These are phyloP conservation scores for Cyclophora albipunctata DNA, from an alignment of 2,888 invertebrate genomes.

Conservation along the genomic window DNA sequence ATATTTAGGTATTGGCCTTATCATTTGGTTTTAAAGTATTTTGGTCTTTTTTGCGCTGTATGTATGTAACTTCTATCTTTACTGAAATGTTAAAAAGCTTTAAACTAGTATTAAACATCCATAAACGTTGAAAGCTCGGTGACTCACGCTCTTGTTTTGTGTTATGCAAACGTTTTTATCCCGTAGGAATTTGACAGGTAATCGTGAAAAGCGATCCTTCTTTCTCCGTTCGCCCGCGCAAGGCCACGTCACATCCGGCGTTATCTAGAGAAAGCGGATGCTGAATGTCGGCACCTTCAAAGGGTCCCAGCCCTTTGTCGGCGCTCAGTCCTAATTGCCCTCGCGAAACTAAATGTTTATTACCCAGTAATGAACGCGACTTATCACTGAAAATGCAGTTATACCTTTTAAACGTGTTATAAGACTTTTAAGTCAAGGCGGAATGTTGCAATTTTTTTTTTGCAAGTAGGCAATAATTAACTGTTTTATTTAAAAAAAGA, in stretches of 20 bases:
- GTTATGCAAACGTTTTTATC: slow-evolving; percentile 45
- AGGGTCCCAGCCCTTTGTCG: slow-evolving; percentile 54
- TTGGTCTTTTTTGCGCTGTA: no score
- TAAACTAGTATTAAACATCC: not conserved
- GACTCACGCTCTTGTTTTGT: slow-evolving; percentile 37
- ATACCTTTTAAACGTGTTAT: slow-evolving; percentile 11
- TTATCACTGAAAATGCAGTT: slow-evolving; percentile 34
- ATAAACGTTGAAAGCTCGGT: slow-evolving; percentile 26
- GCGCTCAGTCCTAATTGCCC: slow-evolving; percentile 46
- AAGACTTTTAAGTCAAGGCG: slow-evolving; percentile 3
- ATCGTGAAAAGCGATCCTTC: slow-evolving; percentile 66
- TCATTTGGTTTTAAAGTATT: no score
- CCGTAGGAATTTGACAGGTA: slow-evolving; percentile 64
- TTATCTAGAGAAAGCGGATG: slow-evolving; percentile 70
- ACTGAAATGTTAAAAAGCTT: no score
- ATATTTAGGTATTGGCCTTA: no score
- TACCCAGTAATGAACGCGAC: slow-evolving; percentile 35
- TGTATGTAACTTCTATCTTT: no score
- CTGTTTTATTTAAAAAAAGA: slow-evolving; percentile 3
- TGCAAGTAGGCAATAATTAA: slow-evolving; percentile 15
- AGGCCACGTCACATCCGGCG: slow-evolving; percentile 67
- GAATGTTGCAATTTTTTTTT: slow-evolving; percentile 19
- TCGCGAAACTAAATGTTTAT: slow-evolving; percentile 62
- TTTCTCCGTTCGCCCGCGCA: slow-evolving; percentile 35
- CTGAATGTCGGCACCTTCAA: slow-evolving; percentile 56